Conservation (phyloP, 1,140 invertebrate species). For the Acromyrmex heyeri region DNA sequence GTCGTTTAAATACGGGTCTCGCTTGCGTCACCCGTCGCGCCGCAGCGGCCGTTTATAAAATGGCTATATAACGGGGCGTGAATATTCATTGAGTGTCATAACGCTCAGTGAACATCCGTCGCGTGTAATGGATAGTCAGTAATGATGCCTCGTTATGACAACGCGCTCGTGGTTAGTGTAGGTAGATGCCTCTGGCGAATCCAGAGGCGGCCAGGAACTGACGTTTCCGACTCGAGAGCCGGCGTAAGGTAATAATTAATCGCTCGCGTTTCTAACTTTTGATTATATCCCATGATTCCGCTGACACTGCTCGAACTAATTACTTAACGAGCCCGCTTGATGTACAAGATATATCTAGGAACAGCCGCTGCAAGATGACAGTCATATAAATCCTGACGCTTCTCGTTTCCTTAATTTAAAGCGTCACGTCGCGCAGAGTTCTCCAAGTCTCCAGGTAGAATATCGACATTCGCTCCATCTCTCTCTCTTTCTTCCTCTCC, state of each 20-base stretch:
- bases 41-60: constrained; percentile 39
- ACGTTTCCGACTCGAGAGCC: constrained; percentile 57
- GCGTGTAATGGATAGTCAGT: constrained; percentile 59
- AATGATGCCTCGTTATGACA: constrained; percentile 68
- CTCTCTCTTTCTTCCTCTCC: background rate
- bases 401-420: constrained; percentile 62
- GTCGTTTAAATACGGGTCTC: constrained; percentile 40
- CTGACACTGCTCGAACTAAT: constrained; percentile 65
- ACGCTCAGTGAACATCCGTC: constrained; percentile 64
- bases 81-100: constrained; percentile 70
- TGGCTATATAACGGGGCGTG: constrained; percentile 43
- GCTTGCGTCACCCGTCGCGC: constrained; percentile 53
- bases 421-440: constrained; percentile 48
- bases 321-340: constrained; percentile 58
- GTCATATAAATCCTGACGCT: constrained; percentile 51
- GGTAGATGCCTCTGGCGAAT: constrained; percentile 32
- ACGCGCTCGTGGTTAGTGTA: constrained; percentile 56
- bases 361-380: constrained; percentile 51
- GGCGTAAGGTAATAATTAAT: constrained; percentile 56
- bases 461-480: constrained; percentile 47
- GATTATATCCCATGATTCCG: constrained; percentile 66
- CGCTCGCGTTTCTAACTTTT: constrained; percentile 59
- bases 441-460: constrained; percentile 37
- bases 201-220: constrained; percentile 46
- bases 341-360: constrained; percentile 48